Conservation (phyloP, 2,797 vertebrate genomes). For the Phoeniculus purpureus region DNA sequence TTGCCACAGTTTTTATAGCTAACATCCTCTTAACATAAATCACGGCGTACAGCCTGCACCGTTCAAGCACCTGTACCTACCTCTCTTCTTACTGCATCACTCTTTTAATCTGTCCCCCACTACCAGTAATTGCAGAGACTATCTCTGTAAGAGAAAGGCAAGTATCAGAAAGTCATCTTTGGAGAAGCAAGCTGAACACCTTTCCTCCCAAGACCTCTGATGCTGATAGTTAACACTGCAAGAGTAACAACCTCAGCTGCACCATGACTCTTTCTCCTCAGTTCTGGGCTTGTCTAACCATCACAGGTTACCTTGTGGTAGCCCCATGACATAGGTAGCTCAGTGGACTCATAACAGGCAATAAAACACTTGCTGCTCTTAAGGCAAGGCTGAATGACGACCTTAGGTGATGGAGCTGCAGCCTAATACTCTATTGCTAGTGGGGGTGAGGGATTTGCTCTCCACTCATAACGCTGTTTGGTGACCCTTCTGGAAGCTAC, state of each 20-base stretch:
- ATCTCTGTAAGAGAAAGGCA: not conserved
- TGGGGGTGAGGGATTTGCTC: not conserved
- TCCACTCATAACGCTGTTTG: not conserved
- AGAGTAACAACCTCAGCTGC: not conserved
- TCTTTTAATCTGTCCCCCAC: not conserved
- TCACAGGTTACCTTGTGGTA: not conserved
- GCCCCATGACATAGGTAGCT: not conserved
- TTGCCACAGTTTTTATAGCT: not conserved
- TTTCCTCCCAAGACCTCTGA: not conserved
- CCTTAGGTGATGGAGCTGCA: not conserved
- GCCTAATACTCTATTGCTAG: not conserved
- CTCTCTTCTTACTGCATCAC: not conserved
- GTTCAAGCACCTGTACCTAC: not conserved
- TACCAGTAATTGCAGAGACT: not conserved
- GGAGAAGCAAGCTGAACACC: not conserved
- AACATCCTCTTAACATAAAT: not conserved
- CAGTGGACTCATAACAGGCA: not conserved
- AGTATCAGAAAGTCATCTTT: not conserved
- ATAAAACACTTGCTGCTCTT: not conserved
- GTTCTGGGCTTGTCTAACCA: not conserved
- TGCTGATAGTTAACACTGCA: not conserved
- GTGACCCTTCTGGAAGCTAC: not conserved
- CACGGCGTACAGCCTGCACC: not conserved
- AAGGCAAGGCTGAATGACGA: not conserved
- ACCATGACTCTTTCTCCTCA: not conserved